Evolutionary conservation across 2,888 invertebrate genomes (phyloP), one percentile per base, ranked within the genome.

Genomic region (Liposcelis brunnea): DNA sequence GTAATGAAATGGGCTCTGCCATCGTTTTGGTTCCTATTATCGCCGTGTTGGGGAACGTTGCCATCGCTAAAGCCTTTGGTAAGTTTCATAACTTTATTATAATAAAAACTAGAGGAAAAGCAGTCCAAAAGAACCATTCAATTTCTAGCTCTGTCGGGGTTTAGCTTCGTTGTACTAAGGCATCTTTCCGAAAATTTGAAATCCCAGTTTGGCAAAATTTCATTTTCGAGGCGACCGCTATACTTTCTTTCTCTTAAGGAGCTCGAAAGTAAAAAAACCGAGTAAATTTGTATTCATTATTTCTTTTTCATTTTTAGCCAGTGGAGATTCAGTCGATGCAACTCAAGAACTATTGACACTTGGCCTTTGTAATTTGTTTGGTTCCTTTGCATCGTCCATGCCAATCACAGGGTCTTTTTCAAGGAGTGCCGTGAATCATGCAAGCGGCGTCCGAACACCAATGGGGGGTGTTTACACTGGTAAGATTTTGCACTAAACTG

Each of bases 21-120:
- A 77, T 93, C 50, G 66, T 84, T 21, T 69, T 94, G 44, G 79
- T 94, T 7, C 91, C 94, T 2, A 72, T 94, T 31, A 83, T 94
- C 52, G 87, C 84, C 0, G 83, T 94, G 1, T 66, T 94, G 40
- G 93, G 94, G 50, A 89, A 91, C 57, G 89, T 94, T 1, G 94
- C 94, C 8, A 94, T 94, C 52, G 91, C 90, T 3, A 94, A 93
- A 64, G 89, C 93, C 31, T 94, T 94, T 59, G 81, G 83, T 82
- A 62, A 70, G 72, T 64, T 26, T 26, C 15, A 36, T 42, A 16
- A 26, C 67, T 42, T 35, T n/a, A 31, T 42, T 51, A 43, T 43
- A 12, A 35, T 37, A 32, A 11, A 38, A 35, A 36, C 16, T 32
- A 42, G 26, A 31, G 42, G 26, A 15, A 49, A 21, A 21, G 21